phyloP scores from a whole-genome alignment of 92 coral and sea anemone genomes.

The Micromussa lordhowensis region DNA sequence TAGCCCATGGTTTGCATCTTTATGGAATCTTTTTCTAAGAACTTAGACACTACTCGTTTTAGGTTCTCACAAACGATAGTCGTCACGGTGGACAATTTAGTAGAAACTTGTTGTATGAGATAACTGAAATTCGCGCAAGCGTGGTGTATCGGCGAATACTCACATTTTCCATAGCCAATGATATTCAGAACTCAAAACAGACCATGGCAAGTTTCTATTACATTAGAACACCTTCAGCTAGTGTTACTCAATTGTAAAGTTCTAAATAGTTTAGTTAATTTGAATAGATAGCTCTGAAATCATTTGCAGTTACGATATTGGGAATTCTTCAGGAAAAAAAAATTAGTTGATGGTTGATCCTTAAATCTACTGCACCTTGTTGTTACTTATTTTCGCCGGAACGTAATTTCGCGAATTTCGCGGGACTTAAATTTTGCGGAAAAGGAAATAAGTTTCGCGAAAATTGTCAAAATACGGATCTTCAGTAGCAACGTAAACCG shows the following conservation, averaged over 20 bases:
- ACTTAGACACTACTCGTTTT: not conserved
- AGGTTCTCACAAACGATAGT: not conserved
- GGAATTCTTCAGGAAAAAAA: not conserved
- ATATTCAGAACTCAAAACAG: not conserved
- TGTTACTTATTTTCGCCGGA: too few species aligned
- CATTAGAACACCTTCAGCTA: too few species aligned
- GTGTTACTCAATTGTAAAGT: too few species aligned
- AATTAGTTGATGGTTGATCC: too few species aligned
- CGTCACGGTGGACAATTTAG: not conserved
- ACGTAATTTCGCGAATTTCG: too few species aligned
- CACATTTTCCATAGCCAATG: not conserved
- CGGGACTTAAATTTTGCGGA: too few species aligned
- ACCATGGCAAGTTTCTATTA: not conserved
- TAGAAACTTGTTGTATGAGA: not conserved
- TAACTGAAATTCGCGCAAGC: not conserved
- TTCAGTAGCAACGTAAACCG: too few species aligned
- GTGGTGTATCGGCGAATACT: not conserved
- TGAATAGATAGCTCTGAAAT: not conserved
- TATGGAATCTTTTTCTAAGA: not conserved
- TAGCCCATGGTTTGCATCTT: not conserved
- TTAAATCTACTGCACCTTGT: too few species aligned
- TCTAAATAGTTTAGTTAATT: too few species aligned
- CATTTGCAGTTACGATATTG: not conserved
- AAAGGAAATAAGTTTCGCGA: too few species aligned
- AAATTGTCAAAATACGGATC: too few species aligned